These are phyloP conservation scores for Micromesistius poutassou DNA, from an alignment of 2,797 vertebrate genomes.

Conservation along the genomic window DNA sequence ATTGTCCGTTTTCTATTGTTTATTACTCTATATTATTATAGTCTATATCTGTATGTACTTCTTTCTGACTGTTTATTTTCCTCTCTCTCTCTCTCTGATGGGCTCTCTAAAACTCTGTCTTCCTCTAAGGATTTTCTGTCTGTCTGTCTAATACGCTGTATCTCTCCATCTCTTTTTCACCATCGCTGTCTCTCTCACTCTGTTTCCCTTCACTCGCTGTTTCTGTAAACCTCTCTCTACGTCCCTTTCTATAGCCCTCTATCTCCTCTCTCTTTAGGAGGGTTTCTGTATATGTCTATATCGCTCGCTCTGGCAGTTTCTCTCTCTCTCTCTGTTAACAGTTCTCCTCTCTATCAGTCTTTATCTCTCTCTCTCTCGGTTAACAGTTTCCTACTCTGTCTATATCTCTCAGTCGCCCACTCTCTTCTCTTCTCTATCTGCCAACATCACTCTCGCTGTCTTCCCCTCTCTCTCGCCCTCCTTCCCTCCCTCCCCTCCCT, in stretches of 20 bases:
- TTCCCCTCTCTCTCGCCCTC: constrained; percentile 60
- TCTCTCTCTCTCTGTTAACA: too few species aligned
- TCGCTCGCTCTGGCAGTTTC: not conserved
- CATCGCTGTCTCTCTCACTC: not conserved
- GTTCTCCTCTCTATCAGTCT: not conserved
- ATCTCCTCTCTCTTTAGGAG: too few species aligned
- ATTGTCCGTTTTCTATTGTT: not conserved
- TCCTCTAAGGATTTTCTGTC: not conserved
- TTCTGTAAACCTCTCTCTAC: not conserved
- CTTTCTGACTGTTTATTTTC: not conserved
- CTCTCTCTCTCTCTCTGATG: not conserved
- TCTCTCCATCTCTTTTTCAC: not conserved
- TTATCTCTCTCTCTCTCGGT: not conserved
- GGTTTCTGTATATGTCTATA: not conserved
- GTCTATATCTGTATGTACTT: not conserved
- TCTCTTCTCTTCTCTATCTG: constrained; percentile 19
- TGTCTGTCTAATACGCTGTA: not conserved
- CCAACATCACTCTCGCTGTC: constrained; percentile 28
- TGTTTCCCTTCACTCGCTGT: not conserved
- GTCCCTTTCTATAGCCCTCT: too few species aligned
- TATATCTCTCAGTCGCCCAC: not conserved
- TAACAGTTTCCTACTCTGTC: not conserved
- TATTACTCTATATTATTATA: not conserved
- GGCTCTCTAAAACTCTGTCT: not conserved
- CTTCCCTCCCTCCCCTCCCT: constrained; percentile 43